Evolutionary conservation across 2,888 invertebrate species (phyloP).

Genomic region (Tromatobia lineatoria): DNA sequence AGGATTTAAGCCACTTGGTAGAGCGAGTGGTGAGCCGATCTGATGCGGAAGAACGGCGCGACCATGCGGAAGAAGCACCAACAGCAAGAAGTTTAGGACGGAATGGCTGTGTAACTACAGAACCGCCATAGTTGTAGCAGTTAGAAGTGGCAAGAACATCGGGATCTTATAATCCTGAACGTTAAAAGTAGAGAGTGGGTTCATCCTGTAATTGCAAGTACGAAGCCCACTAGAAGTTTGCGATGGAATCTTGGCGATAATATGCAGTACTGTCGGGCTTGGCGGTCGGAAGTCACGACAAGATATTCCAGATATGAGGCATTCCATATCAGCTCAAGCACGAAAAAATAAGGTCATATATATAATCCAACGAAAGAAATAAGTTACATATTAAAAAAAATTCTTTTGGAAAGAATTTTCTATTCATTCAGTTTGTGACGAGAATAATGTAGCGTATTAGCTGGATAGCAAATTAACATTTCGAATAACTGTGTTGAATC

Average conservation of each 20-base stretch:
- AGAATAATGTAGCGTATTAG: too few species aligned
- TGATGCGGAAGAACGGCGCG: constrained; percentile 35
- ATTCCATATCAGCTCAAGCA: neutral
- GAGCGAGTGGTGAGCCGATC: constrained; percentile 29
- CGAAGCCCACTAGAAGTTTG: constrained; percentile 49
- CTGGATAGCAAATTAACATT: too few species aligned
- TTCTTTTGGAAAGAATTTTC: too few species aligned
- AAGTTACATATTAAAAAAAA: too few species aligned
- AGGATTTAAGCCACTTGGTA: constrained; percentile 47
- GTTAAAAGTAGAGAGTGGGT: constrained; percentile 42
- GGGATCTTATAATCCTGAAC: constrained; percentile 59
- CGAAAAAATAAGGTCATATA: too few species aligned
- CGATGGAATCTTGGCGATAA: constrained; percentile 60
- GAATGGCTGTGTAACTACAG: constrained; percentile 5
- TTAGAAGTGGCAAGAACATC: constrained; percentile 44
- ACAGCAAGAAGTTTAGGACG: constrained; percentile 39
- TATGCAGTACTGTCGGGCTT: constrained; percentile 29
- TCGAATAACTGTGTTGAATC: too few species aligned
- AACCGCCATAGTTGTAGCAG: neutral
- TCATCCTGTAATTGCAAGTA: constrained; percentile 51
- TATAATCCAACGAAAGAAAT: too few species aligned
- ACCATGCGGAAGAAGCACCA: constrained; percentile 30
- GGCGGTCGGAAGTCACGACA: neutral
- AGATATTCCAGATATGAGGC: neutral
- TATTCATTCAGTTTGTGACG: too few species aligned